Evolutionary conservation across 1,140 invertebrate species (phyloP).

Genomic region (Papilio polytes): DNA sequence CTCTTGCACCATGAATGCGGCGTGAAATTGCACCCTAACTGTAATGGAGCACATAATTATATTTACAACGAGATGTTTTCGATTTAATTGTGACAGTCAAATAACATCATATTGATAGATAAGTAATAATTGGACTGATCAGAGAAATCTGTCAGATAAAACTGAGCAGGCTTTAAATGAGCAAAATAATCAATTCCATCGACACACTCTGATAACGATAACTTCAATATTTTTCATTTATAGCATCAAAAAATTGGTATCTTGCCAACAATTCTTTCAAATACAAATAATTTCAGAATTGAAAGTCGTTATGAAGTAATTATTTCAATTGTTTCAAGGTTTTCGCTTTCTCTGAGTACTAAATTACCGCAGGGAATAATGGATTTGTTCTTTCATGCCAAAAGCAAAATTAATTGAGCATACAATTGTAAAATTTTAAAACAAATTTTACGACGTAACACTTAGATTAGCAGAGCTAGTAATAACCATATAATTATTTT

Average conservation of each 20-base stretch:
- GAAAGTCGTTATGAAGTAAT: slow-evolving; percentile 6
- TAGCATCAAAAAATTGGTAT: not conserved
- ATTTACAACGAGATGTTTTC: too few relatives aligned
- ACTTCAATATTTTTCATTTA: not conserved
- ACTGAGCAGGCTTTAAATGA: too few relatives aligned
- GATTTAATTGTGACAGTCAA: too few relatives aligned
- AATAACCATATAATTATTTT: too few relatives aligned
- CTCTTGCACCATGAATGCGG: too few relatives aligned
- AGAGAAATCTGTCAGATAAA: too few relatives aligned
- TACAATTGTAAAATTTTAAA: not conserved
- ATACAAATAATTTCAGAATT: not conserved
- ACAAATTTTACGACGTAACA: not conserved
- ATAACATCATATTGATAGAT: too few relatives aligned
- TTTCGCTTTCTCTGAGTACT: not conserved
- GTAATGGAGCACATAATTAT: too few relatives aligned
- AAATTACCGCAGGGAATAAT: not conserved
- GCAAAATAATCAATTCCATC: too few relatives aligned
- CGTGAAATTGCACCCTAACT: too few relatives aligned
- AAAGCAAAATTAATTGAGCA: not conserved
- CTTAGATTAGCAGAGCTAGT: too few relatives aligned
- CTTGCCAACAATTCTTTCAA: not conserved
- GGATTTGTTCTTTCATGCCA: not conserved
- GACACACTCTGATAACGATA: not conserved
- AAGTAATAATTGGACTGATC: too few relatives aligned
- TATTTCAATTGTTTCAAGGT: slow-evolving; percentile 20